Evolutionary conservation across 2,113 vertebrate genomes (phyloP).

Genomic region (Hypomesus transpacificus): DNA sequence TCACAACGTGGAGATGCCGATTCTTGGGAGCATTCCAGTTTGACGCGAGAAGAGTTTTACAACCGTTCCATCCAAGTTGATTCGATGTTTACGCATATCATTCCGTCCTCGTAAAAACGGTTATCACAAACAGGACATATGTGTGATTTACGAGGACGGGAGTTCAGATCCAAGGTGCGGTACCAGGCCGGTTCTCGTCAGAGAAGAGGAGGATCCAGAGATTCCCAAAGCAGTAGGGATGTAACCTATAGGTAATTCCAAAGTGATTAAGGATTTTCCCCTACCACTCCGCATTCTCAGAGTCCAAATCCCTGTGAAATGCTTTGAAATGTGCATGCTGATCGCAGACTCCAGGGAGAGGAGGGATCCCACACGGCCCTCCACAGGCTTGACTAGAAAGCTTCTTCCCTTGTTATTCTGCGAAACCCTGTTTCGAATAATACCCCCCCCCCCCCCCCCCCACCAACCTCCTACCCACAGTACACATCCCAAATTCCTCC

Average conservation of each 20-base stretch:
- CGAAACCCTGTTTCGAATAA: slow-evolving; percentile 1
- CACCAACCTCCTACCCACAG: slow-evolving; percentile 42
- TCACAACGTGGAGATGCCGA: too few species aligned
- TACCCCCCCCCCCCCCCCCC: slow-evolving; percentile 23
- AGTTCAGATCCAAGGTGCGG: slow-evolving; percentile 19
- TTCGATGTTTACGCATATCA: too few species aligned
- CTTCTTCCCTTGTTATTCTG: slow-evolving; percentile 70
- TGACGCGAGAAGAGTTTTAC: too few species aligned
- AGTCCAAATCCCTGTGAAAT: slow-evolving; percentile 74
- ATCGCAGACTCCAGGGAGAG: slow-evolving; percentile 53
- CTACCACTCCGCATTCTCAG: slow-evolving; percentile 67
- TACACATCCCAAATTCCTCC: not conserved
- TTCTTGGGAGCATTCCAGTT: too few species aligned
- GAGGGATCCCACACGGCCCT: slow-evolving; percentile 71
- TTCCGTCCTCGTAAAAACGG: too few species aligned
- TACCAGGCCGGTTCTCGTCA: slow-evolving; percentile 55
- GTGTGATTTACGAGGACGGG: too few species aligned
- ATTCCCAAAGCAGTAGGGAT: slow-evolving; percentile 46
- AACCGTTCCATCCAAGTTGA: too few species aligned
- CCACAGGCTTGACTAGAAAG: slow-evolving; percentile 69
- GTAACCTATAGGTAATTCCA: slow-evolving; percentile 66
- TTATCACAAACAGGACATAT: too few species aligned
- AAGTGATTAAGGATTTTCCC: slow-evolving; percentile 69
- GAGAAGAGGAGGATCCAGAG: slow-evolving; percentile 37
- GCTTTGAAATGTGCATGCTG: slow-evolving; percentile 65